Conservation (phyloP, 1,140 invertebrate genomes). For the Magallana gigas region DNA sequence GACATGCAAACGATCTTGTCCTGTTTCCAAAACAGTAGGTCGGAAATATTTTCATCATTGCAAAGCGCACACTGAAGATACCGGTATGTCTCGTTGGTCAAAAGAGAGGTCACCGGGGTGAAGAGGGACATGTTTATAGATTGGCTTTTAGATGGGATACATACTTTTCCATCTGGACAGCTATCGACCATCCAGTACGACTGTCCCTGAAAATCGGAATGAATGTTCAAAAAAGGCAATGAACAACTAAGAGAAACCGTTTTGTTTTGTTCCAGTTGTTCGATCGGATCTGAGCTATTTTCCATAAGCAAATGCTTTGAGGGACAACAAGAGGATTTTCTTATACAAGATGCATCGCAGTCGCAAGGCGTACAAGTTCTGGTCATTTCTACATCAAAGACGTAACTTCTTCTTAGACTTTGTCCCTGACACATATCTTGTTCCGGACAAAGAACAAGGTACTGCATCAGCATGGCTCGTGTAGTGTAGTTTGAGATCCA, state of each 20-base stretch:
- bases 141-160: not conserved
- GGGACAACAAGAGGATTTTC: constrained; percentile 10
- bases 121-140: not conserved
- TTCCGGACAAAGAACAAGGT: not conserved
- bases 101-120: not conserved
- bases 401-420: not conserved
- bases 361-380: not conserved
- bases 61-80: not conserved
- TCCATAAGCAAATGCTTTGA: not conserved
- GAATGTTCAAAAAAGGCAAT: not conserved
- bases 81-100: not conserved
- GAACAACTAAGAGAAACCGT: not conserved
- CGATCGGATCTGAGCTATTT: not conserved
- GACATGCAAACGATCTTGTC: not conserved
- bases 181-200: not conserved
- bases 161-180: not conserved
- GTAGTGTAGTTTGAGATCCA: not conserved
- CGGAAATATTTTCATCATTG: not conserved
- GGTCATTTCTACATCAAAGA: not conserved
- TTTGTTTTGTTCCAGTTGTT: not conserved
- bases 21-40: not conserved
- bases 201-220: not conserved
- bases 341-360: not conserved
- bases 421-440: not conserved
- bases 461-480: not conserved